Evolutionary conservation across 1,140 invertebrate species (phyloP), one percentile per base, ranked within the genome.

Genomic region (Anoplophora glabripennis): DNA sequence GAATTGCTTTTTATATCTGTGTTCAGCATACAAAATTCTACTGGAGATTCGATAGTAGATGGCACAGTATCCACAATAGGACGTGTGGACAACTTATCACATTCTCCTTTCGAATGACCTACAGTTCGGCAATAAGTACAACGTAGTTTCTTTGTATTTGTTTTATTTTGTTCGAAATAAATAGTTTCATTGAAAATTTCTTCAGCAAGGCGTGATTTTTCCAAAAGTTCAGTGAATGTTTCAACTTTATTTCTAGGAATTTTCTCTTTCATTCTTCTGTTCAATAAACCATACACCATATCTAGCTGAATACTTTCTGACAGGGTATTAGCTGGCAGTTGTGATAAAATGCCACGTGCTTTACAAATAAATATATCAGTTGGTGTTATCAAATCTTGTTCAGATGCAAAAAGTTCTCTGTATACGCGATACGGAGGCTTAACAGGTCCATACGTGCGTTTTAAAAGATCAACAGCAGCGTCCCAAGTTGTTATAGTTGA

Each of bases 361-460:
- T 59, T 59, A 34, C 57, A 54, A 18, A 59, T 40, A 53, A 59
- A 59, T n/a, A 59, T 12, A 21, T 61, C 59, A 28, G 57, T 59
- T 35, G 53, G 53, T 44, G 37, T 34, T 12, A 4, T 45, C 14
- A 4, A 10, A 33, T 48, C 18, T 53, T 44, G 40, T 54, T 54
- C 33, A 9, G 18, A 12, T 2, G 45, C n/a, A 35, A 59, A 59
- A 14, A 59, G 28, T 35, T 59, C 17, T n/a, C 18, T 11, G 35
- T 47, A 54, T n/a, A 54, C 15, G 34, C 34, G 37, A 54, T 53
- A 47, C n/a, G 57, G 18, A n/a, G 49, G 51, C 21, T 53, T 46
- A 44, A 7, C 15, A 7, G 28, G 51, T n/a, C 51, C 57, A 59
- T 45, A 59, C 12, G 42, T 44, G 14, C 14, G 8, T 54, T 15